A percentile compares a stretch with the other conserved stretches of the same genome.
Evolutionary conservation across 1,140 invertebrate genomes (phyloP).

Genomic region (Akabosia matsudoensis): DNA sequence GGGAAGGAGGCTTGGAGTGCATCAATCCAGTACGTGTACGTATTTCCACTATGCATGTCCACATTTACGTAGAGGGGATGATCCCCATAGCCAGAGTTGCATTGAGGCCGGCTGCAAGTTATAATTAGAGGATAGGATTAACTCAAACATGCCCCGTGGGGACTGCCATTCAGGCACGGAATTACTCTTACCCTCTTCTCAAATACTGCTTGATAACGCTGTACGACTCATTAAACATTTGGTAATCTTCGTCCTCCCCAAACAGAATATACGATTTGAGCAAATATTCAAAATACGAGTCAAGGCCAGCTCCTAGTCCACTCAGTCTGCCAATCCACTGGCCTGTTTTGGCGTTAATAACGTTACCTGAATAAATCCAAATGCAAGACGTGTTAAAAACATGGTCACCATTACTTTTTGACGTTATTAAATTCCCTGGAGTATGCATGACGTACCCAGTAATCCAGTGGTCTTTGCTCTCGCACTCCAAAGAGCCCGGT

Average conservation of each 20-base stretch:
- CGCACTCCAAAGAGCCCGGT: conserved; percentile 58
- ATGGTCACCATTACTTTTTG: not conserved
- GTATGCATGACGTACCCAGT: conserved; percentile 53
- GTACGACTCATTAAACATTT: conserved; percentile 64
- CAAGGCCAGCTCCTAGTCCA: conserved; percentile 67
- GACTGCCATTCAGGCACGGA: too few relatives aligned
- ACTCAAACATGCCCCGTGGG: too few relatives aligned
- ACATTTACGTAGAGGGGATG: conserved; percentile 71
- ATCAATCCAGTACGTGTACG: conserved; percentile 66
- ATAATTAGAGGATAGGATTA: not conserved
- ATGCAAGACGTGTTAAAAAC: not conserved
- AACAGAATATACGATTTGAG: conserved; percentile 67
- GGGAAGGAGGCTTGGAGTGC: conserved; percentile 65
- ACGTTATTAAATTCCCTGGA: conserved; percentile 17
- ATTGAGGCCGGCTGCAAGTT: conserved; percentile 55
- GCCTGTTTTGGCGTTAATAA: conserved; percentile 64
- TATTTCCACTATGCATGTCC: conserved; percentile 64
- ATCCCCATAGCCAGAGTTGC: conserved; percentile 61
- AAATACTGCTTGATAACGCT: conserved; percentile 61
- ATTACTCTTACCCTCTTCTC: conserved; percentile 62
- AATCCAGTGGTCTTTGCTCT: conserved; percentile 63
- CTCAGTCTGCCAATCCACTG: conserved; percentile 61
- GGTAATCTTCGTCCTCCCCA: conserved; percentile 59
- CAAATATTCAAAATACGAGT: conserved; percentile 69
- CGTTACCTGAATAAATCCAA: conserved; percentile 55